Evolutionary conservation across 2,797 vertebrate genomes (phyloP), one percentile per base, ranked within the genome.

Genomic region (Stomatorhinus walkeri): DNA sequence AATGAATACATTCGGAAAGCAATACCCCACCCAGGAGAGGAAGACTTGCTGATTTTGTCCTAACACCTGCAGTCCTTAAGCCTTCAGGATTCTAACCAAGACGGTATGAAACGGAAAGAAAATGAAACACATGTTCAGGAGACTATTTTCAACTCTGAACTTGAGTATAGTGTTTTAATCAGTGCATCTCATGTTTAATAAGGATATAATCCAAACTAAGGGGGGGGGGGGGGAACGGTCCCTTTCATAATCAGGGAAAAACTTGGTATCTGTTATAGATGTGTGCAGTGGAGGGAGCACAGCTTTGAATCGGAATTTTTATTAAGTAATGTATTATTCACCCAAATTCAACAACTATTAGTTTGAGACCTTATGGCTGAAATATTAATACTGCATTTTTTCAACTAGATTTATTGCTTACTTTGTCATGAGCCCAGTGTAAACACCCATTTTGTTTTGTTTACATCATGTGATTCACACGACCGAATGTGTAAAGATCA

Each of bases 11-110:
- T 87, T 81, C 61, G 14, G 43, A 90, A 28, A 87, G 85, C 86
- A 85, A 72, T 83, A 89, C 89, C 87, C 88, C 81, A 90, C 87
- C 79, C 85, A 52, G 8, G 87, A 90, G 88, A 90, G 88, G 43
- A 91, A 91, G 88, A 85, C 61, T 83, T 32, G 0, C 88, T 88
- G 87, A 88, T 87, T 87, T 52, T 61, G 48, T 90, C 87, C 89
- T 88, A 22, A 88, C 85, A 88, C 87, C 51, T 87, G 56, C 24
- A 88, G 85, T 22, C 54, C 86, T 85, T 88, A 81, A 51, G 85
- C 59, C 88, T 87, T 36, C 81, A 81, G 81, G 83, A 89, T 90
- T 90, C 43, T 56, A 59, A 36, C 51, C 87, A 59, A 49, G 88
- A 32, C 12, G 4, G 28, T 2, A 72, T 32, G 28, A 79, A 46